A percentile compares a stretch with the other conserved stretches of the same genome.
Evolutionary conservation across 1,140 invertebrate genomes (phyloP).

Genomic region (Carcinoscorpius rotundicauda): DNA sequence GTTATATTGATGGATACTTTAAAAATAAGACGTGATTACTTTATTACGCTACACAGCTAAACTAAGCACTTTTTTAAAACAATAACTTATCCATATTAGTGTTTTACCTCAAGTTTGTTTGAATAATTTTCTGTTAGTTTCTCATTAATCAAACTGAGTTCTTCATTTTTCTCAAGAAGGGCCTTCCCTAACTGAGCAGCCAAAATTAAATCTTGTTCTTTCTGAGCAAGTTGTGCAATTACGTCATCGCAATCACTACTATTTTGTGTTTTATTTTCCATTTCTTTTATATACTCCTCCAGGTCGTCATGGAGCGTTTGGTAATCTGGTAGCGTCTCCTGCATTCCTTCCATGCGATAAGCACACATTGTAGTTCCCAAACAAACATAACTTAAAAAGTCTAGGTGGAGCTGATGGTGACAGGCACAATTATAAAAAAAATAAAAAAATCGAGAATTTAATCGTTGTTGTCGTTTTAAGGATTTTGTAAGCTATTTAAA

Average conservation of each 20-base stretch:
- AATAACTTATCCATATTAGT: too few relatives aligned
- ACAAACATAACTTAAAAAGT: too few relatives aligned
- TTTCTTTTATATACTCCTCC: slow-evolving; percentile 44
- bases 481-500: too few relatives aligned
- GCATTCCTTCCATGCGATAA: slow-evolving; percentile 15
- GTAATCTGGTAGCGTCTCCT: slow-evolving; percentile 11
- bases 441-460: too few relatives aligned
- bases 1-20: too few relatives aligned
- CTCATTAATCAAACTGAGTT: slow-evolving; percentile 75
- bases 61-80: too few relatives aligned
- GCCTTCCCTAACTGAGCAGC: slow-evolving; percentile 92
- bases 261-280: slow-evolving; percentile 34
- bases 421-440: too few relatives aligned
- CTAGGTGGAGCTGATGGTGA: too few relatives aligned
- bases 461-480: too few relatives aligned
- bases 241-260: slow-evolving; percentile 48
- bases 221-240: slow-evolving; percentile 70
- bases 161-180: slow-evolving; percentile 83
- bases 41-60: too few relatives aligned
- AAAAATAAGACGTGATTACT: too few relatives aligned
- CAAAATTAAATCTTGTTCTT: slow-evolving; percentile 80
- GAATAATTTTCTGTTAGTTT: slow-evolving; percentile 73
- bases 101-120: slow-evolving; percentile 73
- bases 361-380: slow-evolving; percentile 11
- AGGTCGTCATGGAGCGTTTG: slow-evolving; percentile 28